These are phyloP conservation scores for Neotoxoptera formosana DNA, from an alignment of 1,140 invertebrate species.

Conservation along the genomic window DNA sequence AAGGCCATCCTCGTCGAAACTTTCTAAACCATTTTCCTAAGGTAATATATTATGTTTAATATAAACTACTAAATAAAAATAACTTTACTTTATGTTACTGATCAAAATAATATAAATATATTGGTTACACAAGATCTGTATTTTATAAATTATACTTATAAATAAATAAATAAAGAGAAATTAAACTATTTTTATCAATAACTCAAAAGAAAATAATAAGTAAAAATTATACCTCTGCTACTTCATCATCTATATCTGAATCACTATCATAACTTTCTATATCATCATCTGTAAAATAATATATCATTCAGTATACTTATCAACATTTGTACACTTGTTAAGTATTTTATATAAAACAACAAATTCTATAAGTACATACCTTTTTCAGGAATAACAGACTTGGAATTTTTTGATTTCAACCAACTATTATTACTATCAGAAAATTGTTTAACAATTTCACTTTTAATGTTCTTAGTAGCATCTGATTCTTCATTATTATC, in stretches of 20 bases:
- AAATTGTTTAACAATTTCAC: slow-evolving; percentile 65
- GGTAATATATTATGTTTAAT: slow-evolving; percentile 15
- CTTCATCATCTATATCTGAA: slow-evolving; percentile 60
- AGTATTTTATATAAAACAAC: neutral
- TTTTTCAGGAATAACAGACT: slow-evolving; percentile 53
- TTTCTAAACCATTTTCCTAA: slow-evolving; percentile 59
- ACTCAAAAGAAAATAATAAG: slow-evolving; percentile 55
- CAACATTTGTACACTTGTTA: neutral
- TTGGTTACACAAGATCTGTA: neutral
- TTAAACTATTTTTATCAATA: neutral
- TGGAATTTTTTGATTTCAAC: slow-evolving; percentile 70
- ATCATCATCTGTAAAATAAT: slow-evolving; percentile 40
- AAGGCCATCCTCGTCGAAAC: slow-evolving; percentile 60
- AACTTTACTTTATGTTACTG: neutral
- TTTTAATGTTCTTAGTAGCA: slow-evolving; percentile 30
- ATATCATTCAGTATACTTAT: neutral
- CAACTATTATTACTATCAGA: slow-evolving; percentile 76
- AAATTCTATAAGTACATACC: slow-evolving; percentile 30
- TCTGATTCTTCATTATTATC: slow-evolving; percentile 21
- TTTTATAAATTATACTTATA: neutral
- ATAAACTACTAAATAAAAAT: neutral
- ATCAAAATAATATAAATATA: neutral
- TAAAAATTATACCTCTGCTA: slow-evolving; percentile 8
- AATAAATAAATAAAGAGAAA: neutral
- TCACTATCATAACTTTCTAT: slow-evolving; percentile 58